These are phyloP conservation scores for Pemphigus obesinymphae DNA, from an alignment of 1,140 invertebrate genomes.

Conservation along the genomic window DNA sequence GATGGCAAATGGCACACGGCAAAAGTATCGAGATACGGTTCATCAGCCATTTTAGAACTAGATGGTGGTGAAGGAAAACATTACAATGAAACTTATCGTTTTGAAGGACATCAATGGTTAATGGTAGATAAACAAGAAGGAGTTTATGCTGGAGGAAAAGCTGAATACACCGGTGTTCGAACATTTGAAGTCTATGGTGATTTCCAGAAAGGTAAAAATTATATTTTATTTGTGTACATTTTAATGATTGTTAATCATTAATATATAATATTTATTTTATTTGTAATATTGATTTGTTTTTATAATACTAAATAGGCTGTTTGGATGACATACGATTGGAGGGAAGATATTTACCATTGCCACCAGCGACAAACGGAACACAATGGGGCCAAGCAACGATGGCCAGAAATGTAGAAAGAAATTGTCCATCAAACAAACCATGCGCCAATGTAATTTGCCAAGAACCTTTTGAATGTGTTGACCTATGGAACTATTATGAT, in stretches of 20 bases:
- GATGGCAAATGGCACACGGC: constrained; percentile 98
- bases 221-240: too few relatives aligned
- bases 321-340: constrained; percentile 82
- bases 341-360: constrained; percentile 83
- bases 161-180: constrained; percentile 85
- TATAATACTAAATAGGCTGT: too few relatives aligned
- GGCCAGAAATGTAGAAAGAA: constrained; percentile 80
- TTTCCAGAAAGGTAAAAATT: constrained; percentile 74
- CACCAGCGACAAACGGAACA: constrained; percentile 87
- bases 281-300: too few relatives aligned
- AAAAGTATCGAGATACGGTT: constrained; percentile 76
- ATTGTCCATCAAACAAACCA: constrained; percentile 89
- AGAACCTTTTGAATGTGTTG: constrained; percentile 90
- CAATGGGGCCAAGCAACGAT: constrained; percentile 92
- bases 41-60: constrained; percentile 85
- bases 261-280: too few relatives aligned
- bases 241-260: too few relatives aligned
- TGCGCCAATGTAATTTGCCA: constrained; percentile 87
- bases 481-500: constrained; percentile 93
- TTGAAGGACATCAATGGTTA: constrained; percentile 85
- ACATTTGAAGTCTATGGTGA: constrained; percentile 94
- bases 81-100: constrained; percentile 90
- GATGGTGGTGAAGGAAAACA: constrained; percentile 92
- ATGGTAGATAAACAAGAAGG: constrained; percentile 90
- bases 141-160: constrained; percentile 90